These are phyloP conservation scores for Sycophaga agraensis DNA, from an alignment of 1,140 invertebrate species.

Conservation along the genomic window DNA sequence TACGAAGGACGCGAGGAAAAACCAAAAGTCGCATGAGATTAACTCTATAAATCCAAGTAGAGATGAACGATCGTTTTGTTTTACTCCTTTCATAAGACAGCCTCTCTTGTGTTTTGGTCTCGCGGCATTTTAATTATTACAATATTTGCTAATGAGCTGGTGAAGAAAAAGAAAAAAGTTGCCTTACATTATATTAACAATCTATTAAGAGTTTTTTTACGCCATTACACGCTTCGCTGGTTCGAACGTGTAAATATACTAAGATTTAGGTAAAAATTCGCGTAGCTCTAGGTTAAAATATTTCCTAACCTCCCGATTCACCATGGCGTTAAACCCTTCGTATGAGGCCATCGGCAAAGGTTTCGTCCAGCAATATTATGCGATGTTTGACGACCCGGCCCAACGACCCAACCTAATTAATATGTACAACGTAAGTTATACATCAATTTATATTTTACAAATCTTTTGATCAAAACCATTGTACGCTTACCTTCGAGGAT, in stretches of 20 bases:
- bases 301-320: slow-evolving; percentile 9
- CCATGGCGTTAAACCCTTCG: slow-evolving; percentile 82
- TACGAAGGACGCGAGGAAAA: not conserved
- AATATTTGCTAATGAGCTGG: not conserved
- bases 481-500: not conserved
- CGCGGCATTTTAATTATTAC: not conserved
- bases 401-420: slow-evolving; percentile 79
- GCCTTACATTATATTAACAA: not conserved
- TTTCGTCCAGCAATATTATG: slow-evolving; percentile 92
- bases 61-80: not conserved
- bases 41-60: not conserved
- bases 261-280: slow-evolving; percentile 14
- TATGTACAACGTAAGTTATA: slow-evolving; percentile 94
- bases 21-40: not conserved
- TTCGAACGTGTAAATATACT: slow-evolving; percentile 8
- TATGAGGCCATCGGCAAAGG: slow-evolving; percentile 90
- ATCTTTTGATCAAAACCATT: too few relatives aligned
- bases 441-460: too few relatives aligned
- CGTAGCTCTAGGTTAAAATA: slow-evolving; percentile 1
- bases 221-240: slow-evolving; percentile 1
- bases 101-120: not conserved
- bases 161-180: not conserved
- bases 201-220: not conserved
- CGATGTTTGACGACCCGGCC: slow-evolving; percentile 82
- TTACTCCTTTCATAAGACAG: not conserved